phyloP scores from a whole-genome alignment of 2,113 vertebrate species.

The Suncus etruscus region DNA sequence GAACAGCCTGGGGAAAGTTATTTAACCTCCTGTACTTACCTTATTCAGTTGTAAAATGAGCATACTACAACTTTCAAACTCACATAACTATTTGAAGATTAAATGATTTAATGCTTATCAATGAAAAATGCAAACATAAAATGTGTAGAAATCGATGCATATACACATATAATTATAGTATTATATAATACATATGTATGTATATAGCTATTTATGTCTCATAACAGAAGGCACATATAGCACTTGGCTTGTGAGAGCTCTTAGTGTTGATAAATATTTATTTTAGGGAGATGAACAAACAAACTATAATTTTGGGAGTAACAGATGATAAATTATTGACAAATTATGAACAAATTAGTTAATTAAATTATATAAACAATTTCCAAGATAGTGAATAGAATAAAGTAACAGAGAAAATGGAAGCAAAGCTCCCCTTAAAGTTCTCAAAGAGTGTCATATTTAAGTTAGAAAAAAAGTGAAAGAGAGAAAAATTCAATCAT shows the following conservation, averaged over 20 bases:
- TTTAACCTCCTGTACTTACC: background rate
- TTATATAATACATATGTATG: background rate
- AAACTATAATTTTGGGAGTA: background rate
- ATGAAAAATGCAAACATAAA: background rate
- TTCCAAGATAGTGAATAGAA: background rate
- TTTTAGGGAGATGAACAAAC: background rate
- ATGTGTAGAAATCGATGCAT: background rate
- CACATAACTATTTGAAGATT: background rate
- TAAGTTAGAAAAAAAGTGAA: background rate
- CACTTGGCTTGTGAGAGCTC: background rate
- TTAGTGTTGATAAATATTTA: background rate
- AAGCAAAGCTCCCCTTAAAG: background rate
- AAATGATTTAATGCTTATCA: background rate
- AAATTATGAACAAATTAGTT: slow-evolving; percentile 1
- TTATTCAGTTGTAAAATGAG: background rate
- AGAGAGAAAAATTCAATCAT: background rate
- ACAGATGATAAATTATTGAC: background rate
- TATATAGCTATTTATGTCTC: background rate
- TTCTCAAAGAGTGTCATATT: background rate
- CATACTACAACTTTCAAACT: background rate
- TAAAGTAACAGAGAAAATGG: background rate
- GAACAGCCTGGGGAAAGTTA: background rate
- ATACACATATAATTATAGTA: too few species aligned
- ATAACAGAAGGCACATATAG: background rate
- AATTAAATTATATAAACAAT: background rate